Base-by-base conservation (phyloP, 23 tunicate species). In the Phallusia fumigata region DNA sequence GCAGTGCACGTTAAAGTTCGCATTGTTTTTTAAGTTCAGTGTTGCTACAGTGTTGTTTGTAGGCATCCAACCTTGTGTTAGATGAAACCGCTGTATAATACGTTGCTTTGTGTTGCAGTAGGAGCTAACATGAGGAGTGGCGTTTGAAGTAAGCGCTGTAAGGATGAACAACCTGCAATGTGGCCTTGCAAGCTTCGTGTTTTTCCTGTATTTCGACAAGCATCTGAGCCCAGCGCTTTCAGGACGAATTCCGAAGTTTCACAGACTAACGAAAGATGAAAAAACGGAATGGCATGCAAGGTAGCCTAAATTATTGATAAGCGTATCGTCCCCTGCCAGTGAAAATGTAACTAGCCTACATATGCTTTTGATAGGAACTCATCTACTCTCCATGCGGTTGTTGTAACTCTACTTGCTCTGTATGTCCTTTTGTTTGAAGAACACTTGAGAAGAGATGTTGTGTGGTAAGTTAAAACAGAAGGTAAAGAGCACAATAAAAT, bases 371-470 rank as follows among this genome's bases (percentile, higher is more conserved):
- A 0, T 65, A 87, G 91, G 36, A 87, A 65, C 28, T 18, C 86
- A 0, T 87, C 91, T 19, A 82, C 86, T 19, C 75, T 82, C 24
- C 91, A 87, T 74, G 91, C 86, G 21, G 79, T 81, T 12, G 32
- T 82, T 31, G 91, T 82, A 16, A 53, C 85, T 10, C 0, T 87
- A 15, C n/a, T 40, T 21, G 77, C 82, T 40, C 52, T 82, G 53
- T 87, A 87, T 77, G 85, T 87, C 82, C 32, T 87, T 0, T 76
- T 82, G 21, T 82, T 75, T 58, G 91, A 87, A 33, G 82, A 82
- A 30, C 52, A 77, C n/a, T 31, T 82, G 12, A 76, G 76, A 21
- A 82, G 82, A 75, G 72, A 82, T 53, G n/a, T 65, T 15, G 69
- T 87, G 0, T 74, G 81, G 91, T 87, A 75, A 0, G 91, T 76